Evolutionary conservation across 2,888 invertebrate genomes (phyloP).

Genomic region (Thereva unica): DNA sequence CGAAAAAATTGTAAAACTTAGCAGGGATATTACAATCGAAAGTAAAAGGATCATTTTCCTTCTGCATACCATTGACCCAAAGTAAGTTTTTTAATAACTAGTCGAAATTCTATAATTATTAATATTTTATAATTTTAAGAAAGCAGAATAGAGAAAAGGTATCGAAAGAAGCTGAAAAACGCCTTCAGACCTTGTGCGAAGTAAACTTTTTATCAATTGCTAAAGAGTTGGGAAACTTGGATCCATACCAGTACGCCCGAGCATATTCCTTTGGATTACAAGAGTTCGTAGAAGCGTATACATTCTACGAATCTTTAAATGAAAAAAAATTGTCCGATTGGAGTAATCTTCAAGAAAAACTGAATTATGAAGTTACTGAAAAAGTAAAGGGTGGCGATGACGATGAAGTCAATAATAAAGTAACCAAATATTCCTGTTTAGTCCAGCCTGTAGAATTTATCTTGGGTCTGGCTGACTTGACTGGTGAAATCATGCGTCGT

Average conservation of each 20-base stretch:
- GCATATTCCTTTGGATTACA: slow-evolving; percentile 71
- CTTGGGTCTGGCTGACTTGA: slow-evolving; percentile 82
- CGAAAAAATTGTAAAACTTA: slow-evolving; percentile 79
- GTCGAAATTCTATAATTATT: background rate
- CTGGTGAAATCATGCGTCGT: slow-evolving; percentile 88
- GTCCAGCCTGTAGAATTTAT: slow-evolving; percentile 65
- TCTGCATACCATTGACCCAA: slow-evolving; percentile 70
- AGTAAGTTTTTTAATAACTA: slow-evolving; percentile 39
- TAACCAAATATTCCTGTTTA: slow-evolving; percentile 46
- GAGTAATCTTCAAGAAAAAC: slow-evolving; percentile 62
- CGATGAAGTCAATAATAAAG: background rate
- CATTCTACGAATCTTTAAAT: slow-evolving; percentile 73
- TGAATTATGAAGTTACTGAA: slow-evolving; percentile 56
- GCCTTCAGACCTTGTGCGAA: slow-evolving; percentile 65
- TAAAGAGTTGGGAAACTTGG: slow-evolving; percentile 70
- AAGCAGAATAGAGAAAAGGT: slow-evolving; percentile 63
- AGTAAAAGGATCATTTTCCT: slow-evolving; percentile 88
- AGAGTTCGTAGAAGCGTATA: slow-evolving; percentile 85
- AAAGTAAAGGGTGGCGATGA: background rate
- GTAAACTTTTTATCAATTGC: slow-evolving; percentile 70
- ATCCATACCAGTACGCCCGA: slow-evolving; percentile 69
- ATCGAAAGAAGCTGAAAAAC: slow-evolving; percentile 67
- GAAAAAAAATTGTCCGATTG: slow-evolving; percentile 65
- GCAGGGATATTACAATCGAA: slow-evolving; percentile 85
- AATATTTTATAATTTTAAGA: slow-evolving; percentile 48